A percentile compares a stretch with the other conserved stretches of the same genome.
Conservation (phyloP, 2,113 vertebrate genomes). For the Eptesicus fuscus region DNA sequence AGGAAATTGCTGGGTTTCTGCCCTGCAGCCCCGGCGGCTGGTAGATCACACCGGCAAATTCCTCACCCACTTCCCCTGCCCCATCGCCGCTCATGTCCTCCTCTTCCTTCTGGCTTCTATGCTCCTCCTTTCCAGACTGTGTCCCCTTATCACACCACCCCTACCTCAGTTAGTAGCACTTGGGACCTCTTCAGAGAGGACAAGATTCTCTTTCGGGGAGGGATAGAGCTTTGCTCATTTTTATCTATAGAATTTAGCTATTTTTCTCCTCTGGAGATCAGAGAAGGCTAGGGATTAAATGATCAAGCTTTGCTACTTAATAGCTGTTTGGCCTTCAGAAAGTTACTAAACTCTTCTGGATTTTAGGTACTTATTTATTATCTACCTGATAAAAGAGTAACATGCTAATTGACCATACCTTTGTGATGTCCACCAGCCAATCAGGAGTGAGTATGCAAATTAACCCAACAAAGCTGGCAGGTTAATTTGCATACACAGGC, state of each 20-base stretch:
- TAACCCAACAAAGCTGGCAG: too few species aligned
- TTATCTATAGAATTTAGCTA: background rate
- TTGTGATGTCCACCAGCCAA: too few species aligned
- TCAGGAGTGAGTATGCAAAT: too few species aligned
- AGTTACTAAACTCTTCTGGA: background rate
- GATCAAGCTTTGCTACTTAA: background rate
- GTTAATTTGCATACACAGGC: too few species aligned
- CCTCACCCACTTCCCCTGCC: background rate
- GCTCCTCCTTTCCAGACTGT: background rate
- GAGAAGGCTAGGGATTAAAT: background rate
- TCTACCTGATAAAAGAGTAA: background rate
- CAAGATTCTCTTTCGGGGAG: background rate
- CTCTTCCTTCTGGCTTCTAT: background rate
- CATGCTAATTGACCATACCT: too few species aligned
- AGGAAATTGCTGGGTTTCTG: constrained; percentile 16
- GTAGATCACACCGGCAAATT: background rate
- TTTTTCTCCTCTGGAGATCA: background rate
- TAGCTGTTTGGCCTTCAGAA: constrained; percentile 9
- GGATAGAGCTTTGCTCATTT: background rate
- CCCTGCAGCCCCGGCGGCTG: background rate
- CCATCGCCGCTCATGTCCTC: rapidly evolving
- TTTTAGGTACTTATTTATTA: background rate
- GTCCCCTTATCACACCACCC: background rate
- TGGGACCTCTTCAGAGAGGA: background rate
- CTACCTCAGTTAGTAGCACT: background rate